These are phyloP conservation scores for Boloria euphrosyne DNA, from an alignment of 2,888 invertebrate species.

Conservation along the genomic window DNA sequence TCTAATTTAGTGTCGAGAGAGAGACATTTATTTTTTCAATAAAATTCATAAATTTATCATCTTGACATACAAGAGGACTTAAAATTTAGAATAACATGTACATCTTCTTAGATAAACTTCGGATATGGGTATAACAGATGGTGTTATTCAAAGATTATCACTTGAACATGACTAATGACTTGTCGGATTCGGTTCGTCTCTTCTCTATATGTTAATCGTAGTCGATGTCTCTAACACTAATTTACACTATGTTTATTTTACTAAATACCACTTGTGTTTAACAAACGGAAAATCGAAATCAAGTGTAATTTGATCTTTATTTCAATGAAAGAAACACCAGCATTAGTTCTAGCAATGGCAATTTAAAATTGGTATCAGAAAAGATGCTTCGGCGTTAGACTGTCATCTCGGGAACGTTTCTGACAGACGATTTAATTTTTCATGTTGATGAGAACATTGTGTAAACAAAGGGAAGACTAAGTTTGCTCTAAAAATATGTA, in stretches of 20 bases:
- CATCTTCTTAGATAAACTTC: conserved; percentile 39
- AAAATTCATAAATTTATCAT: conserved; percentile 24
- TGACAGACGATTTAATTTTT: conserved; percentile 75
- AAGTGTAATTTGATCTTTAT: conserved; percentile 31
- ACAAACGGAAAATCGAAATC: conserved; percentile 17
- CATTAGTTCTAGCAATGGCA: neutral
- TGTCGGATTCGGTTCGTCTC: conserved; percentile 57
- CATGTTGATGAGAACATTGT: conserved; percentile 62
- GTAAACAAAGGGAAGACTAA: conserved; percentile 64
- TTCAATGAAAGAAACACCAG: conserved; percentile 13
- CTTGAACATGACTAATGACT: conserved; percentile 77
- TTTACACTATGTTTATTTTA: conserved; percentile 76
- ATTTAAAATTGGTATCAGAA: conserved; percentile 40
- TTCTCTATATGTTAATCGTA: conserved; percentile 74
- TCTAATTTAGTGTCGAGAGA: conserved; percentile 1
- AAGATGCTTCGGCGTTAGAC: conserved; percentile 63
- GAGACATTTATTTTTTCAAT: conserved; percentile 12
- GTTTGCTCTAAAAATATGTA: conserved; percentile 58
- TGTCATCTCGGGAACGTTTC: conserved; percentile 65
- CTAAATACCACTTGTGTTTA: conserved; percentile 49
- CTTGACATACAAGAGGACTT: conserved; percentile 31
- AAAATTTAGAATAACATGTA: conserved; percentile 38
- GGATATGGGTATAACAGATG: conserved; percentile 61
- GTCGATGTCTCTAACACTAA: conserved; percentile 69
- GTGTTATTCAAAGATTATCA: conserved; percentile 75